These are phyloP conservation scores for Anomalospiza imberbis DNA, from an alignment of 2,797 vertebrate genomes.

Conservation along the genomic window DNA sequence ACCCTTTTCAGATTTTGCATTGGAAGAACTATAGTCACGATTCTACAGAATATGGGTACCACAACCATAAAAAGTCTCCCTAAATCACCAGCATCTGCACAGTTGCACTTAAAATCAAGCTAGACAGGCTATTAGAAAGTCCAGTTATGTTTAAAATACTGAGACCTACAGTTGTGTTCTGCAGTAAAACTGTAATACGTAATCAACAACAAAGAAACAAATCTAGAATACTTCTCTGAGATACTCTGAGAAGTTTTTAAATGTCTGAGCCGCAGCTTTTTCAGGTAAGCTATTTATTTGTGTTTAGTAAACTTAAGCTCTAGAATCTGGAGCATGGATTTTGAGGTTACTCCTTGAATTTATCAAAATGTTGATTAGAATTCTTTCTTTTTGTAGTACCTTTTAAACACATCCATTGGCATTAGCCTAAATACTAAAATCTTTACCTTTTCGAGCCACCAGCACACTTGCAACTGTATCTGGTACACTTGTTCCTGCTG, in stretches of 20 bases:
- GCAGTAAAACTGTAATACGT: neutral
- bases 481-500: conserved; percentile 96
- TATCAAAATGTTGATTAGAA: neutral
- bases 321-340: neutral
- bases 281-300: conserved; percentile 41
- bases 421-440: neutral
- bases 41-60: neutral
- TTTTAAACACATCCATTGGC: neutral
- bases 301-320: neutral
- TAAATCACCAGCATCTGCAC: conserved; percentile 45
- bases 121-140: neutral
- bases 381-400: neutral
- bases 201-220: neutral
- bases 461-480: conserved; percentile 94
- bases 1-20: neutral
- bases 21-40: neutral
- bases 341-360: neutral
- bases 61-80: neutral
- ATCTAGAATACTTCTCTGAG: neutral
- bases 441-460: conserved; percentile 92
- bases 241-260: neutral
- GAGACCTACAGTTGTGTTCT: neutral
- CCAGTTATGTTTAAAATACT: neutral
- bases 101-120: conserved; percentile 26
- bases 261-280: conserved; percentile 29